Percentiles rank a stretch among this genome's conserved stretches.
Evolutionary conservation across 2,888 invertebrate species (phyloP).

Genomic region (Strigamia maritima): DNA sequence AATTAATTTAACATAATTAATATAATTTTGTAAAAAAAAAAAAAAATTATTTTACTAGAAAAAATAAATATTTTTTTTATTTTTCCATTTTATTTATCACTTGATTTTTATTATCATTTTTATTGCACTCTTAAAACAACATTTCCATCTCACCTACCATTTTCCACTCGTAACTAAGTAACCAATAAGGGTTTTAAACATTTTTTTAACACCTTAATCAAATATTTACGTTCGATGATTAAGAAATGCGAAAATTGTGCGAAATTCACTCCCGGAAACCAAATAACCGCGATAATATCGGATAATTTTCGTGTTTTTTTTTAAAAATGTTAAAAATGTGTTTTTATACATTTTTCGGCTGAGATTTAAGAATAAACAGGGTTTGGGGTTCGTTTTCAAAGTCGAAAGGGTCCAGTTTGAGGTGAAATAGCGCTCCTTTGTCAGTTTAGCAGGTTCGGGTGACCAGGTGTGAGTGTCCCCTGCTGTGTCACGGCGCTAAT

Average conservation of each 20-base stretch:
- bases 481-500: slow-evolving; percentile 27
- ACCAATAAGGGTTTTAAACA: not conserved
- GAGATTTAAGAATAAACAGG: not conserved
- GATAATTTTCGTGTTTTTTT: too few species aligned
- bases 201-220: not conserved
- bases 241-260: not conserved
- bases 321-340: too few species aligned
- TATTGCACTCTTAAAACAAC: not conserved
- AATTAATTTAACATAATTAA: too few species aligned
- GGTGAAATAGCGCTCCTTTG: not conserved
- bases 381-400: not conserved
- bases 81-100: not conserved
- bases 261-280: not conserved
- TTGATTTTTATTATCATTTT: not conserved
- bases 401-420: slow-evolving; percentile 1
- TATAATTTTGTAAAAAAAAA: too few species aligned
- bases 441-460: not conserved
- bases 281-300: not conserved
- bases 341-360: too few species aligned
- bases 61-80: too few species aligned
- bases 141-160: not conserved
- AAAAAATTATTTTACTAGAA: too few species aligned
- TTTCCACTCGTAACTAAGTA: slow-evolving; percentile 10
- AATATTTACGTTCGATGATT: not conserved
- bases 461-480: slow-evolving; percentile 27